Percentiles rank a stretch among this genome's conserved stretches.
These are phyloP conservation scores for Diuraphis noxia DNA, from an alignment of 1,140 invertebrate species.

Conservation along the genomic window DNA sequence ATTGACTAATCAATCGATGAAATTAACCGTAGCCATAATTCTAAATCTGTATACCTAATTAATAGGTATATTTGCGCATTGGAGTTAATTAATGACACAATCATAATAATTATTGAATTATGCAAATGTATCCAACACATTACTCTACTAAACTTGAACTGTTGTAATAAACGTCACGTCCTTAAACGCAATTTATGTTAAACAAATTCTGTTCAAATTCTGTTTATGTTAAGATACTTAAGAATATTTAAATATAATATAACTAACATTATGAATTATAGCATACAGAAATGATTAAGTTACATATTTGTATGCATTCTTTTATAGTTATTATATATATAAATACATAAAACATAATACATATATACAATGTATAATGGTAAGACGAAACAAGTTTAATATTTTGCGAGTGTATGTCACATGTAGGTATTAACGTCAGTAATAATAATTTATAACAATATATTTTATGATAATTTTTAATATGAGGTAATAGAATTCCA, in stretches of 20 bases:
- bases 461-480: neutral
- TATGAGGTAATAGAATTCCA: neutral
- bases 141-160: conserved; percentile 34
- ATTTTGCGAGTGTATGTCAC: neutral
- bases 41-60: neutral
- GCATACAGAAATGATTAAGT: neutral
- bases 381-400: neutral
- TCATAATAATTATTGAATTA: conserved; percentile 14
- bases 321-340: neutral
- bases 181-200: conserved; percentile 9
- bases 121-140: neutral
- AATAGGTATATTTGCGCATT: neutral
- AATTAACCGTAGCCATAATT: neutral
- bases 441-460: conserved; percentile 28
- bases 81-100: neutral
- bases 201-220: neutral
- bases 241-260: conserved; percentile 21
- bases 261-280: neutral
- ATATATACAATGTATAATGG: neutral
- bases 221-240: neutral
- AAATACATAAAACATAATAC: neutral
- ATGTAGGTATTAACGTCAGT: neutral
- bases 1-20: too few relatives aligned
- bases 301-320: neutral
- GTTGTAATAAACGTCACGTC: neutral